Evolutionary conservation across 2,888 invertebrate genomes (phyloP), one percentile per base, ranked within the genome.

Genomic region (Hemistola chrysoprasaria): DNA sequence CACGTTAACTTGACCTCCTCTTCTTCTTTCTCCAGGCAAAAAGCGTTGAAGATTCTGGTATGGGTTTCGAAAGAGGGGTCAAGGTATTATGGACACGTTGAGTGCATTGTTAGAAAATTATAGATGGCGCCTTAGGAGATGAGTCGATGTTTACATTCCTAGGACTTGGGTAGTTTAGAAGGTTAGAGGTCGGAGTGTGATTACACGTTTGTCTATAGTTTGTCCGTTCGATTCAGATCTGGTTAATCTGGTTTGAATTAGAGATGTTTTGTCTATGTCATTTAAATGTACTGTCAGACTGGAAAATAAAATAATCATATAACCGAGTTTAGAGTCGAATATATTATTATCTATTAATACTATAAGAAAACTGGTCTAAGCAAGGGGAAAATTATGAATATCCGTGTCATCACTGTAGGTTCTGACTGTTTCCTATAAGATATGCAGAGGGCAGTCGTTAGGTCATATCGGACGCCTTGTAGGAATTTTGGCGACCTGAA

Each of bases 111-210:
- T 80, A 72, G 82, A 78, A 86, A 86, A 88, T 88, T 87, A 87
- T 76, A 86, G 87, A 86, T 86, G 88, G 88, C 88, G 87, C 88
- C 85, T 81, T 53, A 68, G 79, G 79, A 85, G 83, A 84, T 82
- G 78, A 76, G 58, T 63, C 63, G 79, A 71, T 87, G 87, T 88
- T 88, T 88, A 86, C 87, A 87, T 87, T 87, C 86, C 83, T 73
- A 53, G 71, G 72, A 71, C 68, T 71, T 69, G 76, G 74, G 78
- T 77, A 76, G 50, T 84, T 85, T 79, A 81, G 70, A 61, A 73
- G 86, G 80, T 82, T 70, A 77, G 41, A 78, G 87, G 85, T 85
- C 71, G 66, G 57, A 53, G 64, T 73, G 75, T 81, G 84, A 87
- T 87, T 87, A 87, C 71, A 77, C 62, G 76, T 63, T 74, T 61